These are phyloP conservation scores for Hiodon alosoides DNA, from an alignment of 2,113 vertebrate species.

Conservation along the genomic window DNA sequence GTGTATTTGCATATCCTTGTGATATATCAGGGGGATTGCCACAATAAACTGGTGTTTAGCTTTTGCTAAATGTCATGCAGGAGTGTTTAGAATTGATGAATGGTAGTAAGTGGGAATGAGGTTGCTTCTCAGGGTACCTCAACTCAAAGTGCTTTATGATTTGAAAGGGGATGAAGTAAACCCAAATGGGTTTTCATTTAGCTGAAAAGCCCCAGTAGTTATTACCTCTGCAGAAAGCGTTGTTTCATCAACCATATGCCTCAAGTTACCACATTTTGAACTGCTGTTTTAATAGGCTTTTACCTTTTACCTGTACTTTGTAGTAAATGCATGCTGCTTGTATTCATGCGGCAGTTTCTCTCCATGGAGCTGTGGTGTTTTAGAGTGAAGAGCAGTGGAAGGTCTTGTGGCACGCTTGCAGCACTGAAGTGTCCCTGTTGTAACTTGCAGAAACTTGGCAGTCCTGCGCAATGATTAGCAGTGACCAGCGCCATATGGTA, in stretches of 20 bases:
- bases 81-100: constrained; percentile 15
- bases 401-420: background rate
- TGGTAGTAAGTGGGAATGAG: constrained; percentile 21
- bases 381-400: background rate
- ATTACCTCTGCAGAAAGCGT: constrained; percentile 8
- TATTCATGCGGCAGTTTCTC: background rate
- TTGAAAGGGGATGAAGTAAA: constrained; percentile 7
- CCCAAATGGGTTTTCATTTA: background rate
- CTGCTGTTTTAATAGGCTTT: background rate
- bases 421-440: background rate
- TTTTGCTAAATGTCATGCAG: constrained; percentile 16
- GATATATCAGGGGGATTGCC: constrained; percentile 23
- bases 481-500: background rate
- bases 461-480: background rate
- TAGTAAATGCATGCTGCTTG: background rate
- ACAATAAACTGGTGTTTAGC: constrained; percentile 29
- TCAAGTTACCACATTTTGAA: background rate
- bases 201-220: constrained; percentile 7
- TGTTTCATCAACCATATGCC: background rate
- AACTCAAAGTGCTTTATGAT: constrained; percentile 13
- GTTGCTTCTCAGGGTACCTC: constrained; percentile 9
- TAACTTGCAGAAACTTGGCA: background rate
- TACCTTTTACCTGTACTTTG: background rate
- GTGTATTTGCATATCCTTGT: constrained; percentile 33
- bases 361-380: background rate